Base-by-base conservation (phyloP, 2,113 vertebrate genomes). In the Malaclemys terrapin region DNA sequence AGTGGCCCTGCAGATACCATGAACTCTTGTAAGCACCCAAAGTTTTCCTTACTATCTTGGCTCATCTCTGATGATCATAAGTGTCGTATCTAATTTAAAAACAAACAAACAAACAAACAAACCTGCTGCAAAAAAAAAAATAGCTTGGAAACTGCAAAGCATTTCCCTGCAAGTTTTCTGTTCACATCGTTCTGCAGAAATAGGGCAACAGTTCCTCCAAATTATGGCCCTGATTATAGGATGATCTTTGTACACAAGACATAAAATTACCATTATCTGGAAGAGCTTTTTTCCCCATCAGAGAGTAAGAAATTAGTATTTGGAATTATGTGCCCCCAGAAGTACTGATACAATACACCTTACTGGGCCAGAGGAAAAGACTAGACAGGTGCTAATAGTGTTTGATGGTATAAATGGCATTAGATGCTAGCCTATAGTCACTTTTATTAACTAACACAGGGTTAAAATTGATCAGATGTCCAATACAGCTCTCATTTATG, bases 341-440 rank as follows among this genome's bases (percentile, higher is more conserved):
- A 93, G 90, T 92, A 84, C 91, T 95, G 91, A 95, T 82, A 95
- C 91, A 97, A 93, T 90, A 89, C 57, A 85, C 52, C 56, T 87
- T 94, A 87, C 69, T 86, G 76, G 49, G 78, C 72, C 5, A 84
- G 83, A 94, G 54, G 56, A 93, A 49, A 94, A 93, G 84, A 94
- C 92, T 72, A 87, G 56, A 10, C 93, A 80, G 90, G 94, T 93
- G 93, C 82, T 89, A 94, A 87, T 69, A 14, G 29, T 62, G 29
- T 62, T 31, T 35, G 59, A 31, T 1, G 29, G 13, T 62, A 62
- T 62, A 62, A 31, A 62, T 89, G 82, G 78, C 90, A 93, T 86
- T 87, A 94, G 84, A 94, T 95, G 86, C 49, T 93, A 94, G 54
- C 69, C 95, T 96, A 50, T 13, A 85, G 65, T 96, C 90, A 93